Base-by-base conservation (phyloP, 2,888 invertebrate genomes). In the Neoaliturus tenellus region DNA sequence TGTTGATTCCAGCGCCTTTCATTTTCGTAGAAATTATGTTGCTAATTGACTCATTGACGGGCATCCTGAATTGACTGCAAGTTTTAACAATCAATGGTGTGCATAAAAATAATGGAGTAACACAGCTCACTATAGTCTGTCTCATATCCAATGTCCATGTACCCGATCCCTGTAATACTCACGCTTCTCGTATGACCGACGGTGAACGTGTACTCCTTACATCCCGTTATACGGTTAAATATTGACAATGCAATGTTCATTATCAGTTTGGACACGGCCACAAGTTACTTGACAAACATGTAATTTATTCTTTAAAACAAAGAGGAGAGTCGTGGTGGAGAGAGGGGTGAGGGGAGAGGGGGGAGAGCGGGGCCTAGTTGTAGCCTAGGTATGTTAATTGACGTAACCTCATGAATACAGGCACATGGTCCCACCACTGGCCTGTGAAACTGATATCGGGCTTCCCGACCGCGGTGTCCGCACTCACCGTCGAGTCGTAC, bases 251-350 rank as follows among this genome's bases (percentile, higher is more conserved):
- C 31, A 25, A 23, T 25, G 62, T 62, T 28, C 62, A 31, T 62
- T 28, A 28, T 12, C 28, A 31, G 20, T 14, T 17, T 62, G 62
- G 31, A 62, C 62, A 62, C 62, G 62, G 28, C 62, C 28, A 62
- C 62, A 62, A 62, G 4, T 62, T 28, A 62, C 31, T 62, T 62
- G 62, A 62, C 62, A 62, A 62, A 62, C 62, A 62, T 62, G 62
- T 62, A 62, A 62, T 62, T 62, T 62, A 62, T 62, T 62, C 62
- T 62, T 62, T 62, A 14, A 62, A 62, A 62, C 62, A 62, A 62
- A 28, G 62, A 25, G 28, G 28, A 17, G 62, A 62, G 62, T 17
- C 28, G 62, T 3, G 6, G 14, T 2, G 28, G 31, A 14, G 20
- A 14, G 31, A 62, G 62, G 4, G 31, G 28, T 10, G n/a, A 14